phyloP scores from a whole-genome alignment of 2,113 vertebrate genomes.

The Aegithalos caudatus region DNA sequence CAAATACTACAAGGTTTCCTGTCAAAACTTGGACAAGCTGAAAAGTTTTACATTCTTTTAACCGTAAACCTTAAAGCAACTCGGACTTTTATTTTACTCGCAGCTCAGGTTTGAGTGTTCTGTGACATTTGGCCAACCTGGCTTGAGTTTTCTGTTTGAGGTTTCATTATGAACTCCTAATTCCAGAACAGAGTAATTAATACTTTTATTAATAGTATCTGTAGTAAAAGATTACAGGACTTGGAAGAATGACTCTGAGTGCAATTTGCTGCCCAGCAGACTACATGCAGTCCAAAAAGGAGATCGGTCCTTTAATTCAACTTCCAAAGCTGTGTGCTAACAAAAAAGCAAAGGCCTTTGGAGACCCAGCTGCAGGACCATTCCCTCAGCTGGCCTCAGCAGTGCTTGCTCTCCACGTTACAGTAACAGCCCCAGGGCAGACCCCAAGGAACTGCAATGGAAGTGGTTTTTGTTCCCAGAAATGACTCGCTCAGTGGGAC shows the following conservation, averaged over 20 bases:
- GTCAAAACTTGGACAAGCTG: conserved; percentile 57
- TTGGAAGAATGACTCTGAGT: background rate
- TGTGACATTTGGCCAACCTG: conserved; percentile 25
- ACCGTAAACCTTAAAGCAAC: conserved; percentile 12
- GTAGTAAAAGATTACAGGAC: conserved; percentile 19
- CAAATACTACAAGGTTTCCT: conserved; percentile 38
- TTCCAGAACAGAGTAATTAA: conserved; percentile 45
- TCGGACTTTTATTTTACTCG: conserved; percentile 1
- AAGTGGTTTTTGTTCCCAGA: background rate
- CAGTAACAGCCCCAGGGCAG: background rate
- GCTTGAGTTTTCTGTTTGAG: background rate
- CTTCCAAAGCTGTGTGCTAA: background rate
- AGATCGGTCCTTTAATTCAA: background rate
- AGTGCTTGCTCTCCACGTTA: background rate
- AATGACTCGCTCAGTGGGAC: background rate
- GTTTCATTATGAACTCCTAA: conserved; percentile 17
- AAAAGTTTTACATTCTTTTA: conserved; percentile 43
- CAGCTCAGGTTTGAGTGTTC: conserved; percentile 11
- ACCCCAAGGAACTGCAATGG: background rate
- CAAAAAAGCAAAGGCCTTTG: background rate
- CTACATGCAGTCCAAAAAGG: background rate
- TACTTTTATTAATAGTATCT: conserved; percentile 39
- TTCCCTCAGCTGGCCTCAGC: background rate
- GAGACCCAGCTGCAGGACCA: background rate
- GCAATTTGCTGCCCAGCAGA: background rate